Percentiles rank a stretch among this genome's conserved stretches.
These are phyloP conservation scores for Condylura cristata DNA, from an alignment of 2,113 vertebrate genomes.

Conservation along the genomic window DNA sequence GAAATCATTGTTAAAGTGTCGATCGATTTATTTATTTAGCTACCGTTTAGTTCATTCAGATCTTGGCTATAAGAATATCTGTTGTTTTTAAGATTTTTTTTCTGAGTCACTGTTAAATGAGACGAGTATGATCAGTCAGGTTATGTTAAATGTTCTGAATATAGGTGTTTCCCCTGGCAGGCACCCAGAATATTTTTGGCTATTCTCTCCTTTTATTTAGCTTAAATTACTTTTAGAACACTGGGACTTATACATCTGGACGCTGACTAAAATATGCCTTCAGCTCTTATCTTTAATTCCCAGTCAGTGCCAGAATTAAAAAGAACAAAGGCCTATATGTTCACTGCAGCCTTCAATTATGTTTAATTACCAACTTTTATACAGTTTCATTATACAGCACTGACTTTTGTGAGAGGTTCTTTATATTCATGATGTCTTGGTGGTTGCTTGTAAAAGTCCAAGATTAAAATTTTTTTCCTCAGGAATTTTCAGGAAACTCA, in stretches of 20 bases:
- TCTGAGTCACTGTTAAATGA: neutral
- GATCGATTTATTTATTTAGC: neutral
- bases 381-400: conserved; percentile 54
- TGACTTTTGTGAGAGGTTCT: conserved; percentile 66
- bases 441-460: conserved; percentile 48
- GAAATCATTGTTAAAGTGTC: neutral
- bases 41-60: neutral
- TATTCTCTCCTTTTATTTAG: conserved; percentile 43
- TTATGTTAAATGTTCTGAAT: neutral
- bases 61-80: neutral
- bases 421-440: conserved; percentile 57
- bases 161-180: neutral
- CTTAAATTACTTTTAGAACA: conserved; percentile 52
- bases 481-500: conserved; percentile 56
- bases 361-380: conserved; percentile 59
- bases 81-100: neutral
- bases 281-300: conserved; percentile 56
- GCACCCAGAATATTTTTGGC: neutral
- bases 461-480: conserved; percentile 48
- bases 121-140: neutral
- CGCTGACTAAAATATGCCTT: conserved; percentile 56
- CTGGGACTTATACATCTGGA: conserved; percentile 46
- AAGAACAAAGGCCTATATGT: conserved; percentile 70
- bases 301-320: conserved; percentile 54
- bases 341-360: conserved; percentile 71